A percentile compares a stretch with the other conserved stretches of the same genome.
phyloP scores from a whole-genome alignment of 1,140 invertebrate genomes.

The Philotrypesis tridentata region DNA sequence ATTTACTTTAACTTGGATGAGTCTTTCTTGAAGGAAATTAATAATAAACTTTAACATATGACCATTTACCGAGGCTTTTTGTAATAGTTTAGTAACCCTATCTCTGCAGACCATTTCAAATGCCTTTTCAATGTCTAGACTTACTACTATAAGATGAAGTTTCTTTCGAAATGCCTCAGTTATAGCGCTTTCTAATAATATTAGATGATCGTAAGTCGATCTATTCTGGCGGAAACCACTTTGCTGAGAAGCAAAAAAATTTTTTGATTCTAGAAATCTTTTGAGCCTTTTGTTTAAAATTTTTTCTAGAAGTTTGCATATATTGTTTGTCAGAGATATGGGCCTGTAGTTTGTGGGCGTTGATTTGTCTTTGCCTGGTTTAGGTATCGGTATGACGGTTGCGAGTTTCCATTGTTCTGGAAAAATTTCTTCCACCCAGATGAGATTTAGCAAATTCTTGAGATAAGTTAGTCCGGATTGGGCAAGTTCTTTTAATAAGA shows the following conservation, averaged over 20 bases:
- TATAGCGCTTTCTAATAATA: slow-evolving; percentile 52
- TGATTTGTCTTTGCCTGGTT: slow-evolving; percentile 46
- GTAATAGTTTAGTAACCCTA: slow-evolving; percentile 21
- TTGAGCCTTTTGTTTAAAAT: slow-evolving; percentile 52
- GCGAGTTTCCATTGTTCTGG: slow-evolving; percentile 62
- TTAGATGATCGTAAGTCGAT: slow-evolving; percentile 54
- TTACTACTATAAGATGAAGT: slow-evolving; percentile 52
- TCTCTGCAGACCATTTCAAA: slow-evolving; percentile 55
- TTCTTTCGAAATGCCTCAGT: slow-evolving; percentile 54
- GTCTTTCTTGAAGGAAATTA: slow-evolving; percentile 45
- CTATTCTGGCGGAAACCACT: slow-evolving; percentile 54
- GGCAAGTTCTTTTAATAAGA: slow-evolving; percentile 57
- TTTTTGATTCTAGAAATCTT: slow-evolving; percentile 47
- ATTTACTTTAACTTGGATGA: slow-evolving; percentile 46
- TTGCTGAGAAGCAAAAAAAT: slow-evolving; percentile 52
- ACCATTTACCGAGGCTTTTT: slow-evolving; percentile 36
- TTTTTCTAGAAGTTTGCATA: slow-evolving; percentile 63
- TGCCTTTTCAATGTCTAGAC: slow-evolving; percentile 60
- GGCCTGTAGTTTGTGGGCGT: slow-evolving; percentile 53
- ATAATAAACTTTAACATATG: slow-evolving; percentile 41
- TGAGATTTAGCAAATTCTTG: slow-evolving; percentile 55
- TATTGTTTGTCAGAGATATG: slow-evolving; percentile 61
- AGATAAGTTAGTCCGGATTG: slow-evolving; percentile 50
- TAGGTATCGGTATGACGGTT: slow-evolving; percentile 64
- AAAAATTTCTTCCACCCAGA: slow-evolving; percentile 54